phyloP scores from a whole-genome alignment of 2,113 vertebrate species.

The Hydrochoerus hydrochaeris region DNA sequence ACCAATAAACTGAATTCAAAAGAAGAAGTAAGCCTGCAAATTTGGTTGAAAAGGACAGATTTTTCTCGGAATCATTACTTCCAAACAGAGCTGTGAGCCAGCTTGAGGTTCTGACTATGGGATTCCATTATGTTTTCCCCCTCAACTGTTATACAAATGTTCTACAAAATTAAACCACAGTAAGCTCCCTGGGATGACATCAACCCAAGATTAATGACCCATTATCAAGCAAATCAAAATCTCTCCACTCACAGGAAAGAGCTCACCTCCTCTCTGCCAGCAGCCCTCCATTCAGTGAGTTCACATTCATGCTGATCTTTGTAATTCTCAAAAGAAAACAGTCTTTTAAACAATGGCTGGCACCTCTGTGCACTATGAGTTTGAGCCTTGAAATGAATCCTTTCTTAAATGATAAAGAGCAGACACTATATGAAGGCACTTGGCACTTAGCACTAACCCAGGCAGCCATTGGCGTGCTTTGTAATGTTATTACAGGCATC shows the following conservation, averaged over 20 bases:
- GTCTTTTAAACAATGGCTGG: constrained; percentile 71
- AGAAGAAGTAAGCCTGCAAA: neutral
- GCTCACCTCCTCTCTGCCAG: constrained; percentile 38
- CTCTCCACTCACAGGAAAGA: constrained; percentile 46
- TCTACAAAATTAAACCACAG: constrained; percentile 37
- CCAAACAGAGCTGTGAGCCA: neutral
- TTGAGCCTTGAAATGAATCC: constrained; percentile 10
- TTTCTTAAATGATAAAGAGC: neutral
- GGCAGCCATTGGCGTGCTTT: neutral
- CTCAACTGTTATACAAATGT: neutral
- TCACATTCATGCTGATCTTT: constrained; percentile 58
- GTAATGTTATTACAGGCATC: neutral
- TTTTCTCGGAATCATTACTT: constrained; percentile 37
- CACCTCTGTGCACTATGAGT: constrained; percentile 54
- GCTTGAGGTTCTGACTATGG: neutral
- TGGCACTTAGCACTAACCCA: neutral
- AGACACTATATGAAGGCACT: neutral
- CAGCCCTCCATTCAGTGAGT: constrained; percentile 30
- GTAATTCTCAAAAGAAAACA: constrained; percentile 75
- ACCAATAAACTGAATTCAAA: neutral
- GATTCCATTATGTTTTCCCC: neutral
- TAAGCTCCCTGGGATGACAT: constrained; percentile 3
- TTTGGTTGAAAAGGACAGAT: constrained; percentile 17
- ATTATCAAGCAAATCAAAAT: constrained; percentile 68
- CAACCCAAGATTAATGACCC: constrained; percentile 52